Base-by-base conservation (phyloP, 37 sponge, comb jelly and placozoan genomes). In the Spongilla lacustris region DNA sequence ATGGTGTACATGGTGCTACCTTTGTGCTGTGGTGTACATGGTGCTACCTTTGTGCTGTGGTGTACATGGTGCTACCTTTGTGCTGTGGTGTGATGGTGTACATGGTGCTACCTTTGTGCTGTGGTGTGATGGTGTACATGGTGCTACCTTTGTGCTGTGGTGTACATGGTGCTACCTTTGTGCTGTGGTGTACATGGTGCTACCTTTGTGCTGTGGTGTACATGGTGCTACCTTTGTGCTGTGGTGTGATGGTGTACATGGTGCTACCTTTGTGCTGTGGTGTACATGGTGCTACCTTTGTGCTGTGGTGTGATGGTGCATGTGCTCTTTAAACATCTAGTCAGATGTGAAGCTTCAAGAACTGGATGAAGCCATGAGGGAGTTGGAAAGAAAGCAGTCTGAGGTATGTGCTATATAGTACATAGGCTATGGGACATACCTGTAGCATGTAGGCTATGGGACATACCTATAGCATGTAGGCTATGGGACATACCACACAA, bases 391-490 rank as follows among this genome's bases (percentile, higher is more conserved):
- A 76, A 88, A 88, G 76, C 75, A 66, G 33, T 32, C 24, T 32
- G 70, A 78, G 78, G 93, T 92, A 69, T 30, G 87, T 74, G 25
- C n/a, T n/a, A n/a, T n/a, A n/a, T n/a, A n/a, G n/a, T n/a, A n/a
- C n/a, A n/a, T 76, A 0, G 30, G 30, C 25, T 25, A 8, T 23
- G 2, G 31, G 30, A 35, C 30, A 75, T 6, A 28, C 8, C 14
- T 46, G 46, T 8, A 10, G 8, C 8, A n/a, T n/a, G n/a, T n/a
- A n/a, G n/a, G n/a, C n/a, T n/a, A n/a, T n/a, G n/a, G n/a, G n/a
- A n/a, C n/a, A n/a, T n/a, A n/a, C n/a, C n/a, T n/a, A n/a, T n/a
- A n/a, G n/a, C n/a, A n/a, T n/a, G n/a, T n/a, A n/a, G n/a, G n/a
- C n/a, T n/a, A n/a, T n/a, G n/a, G n/a, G n/a, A n/a, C n/a, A n/a